Evolutionary conservation across 2,113 vertebrate genomes (phyloP).

Genomic region (Callopanchax toddi): DNA sequence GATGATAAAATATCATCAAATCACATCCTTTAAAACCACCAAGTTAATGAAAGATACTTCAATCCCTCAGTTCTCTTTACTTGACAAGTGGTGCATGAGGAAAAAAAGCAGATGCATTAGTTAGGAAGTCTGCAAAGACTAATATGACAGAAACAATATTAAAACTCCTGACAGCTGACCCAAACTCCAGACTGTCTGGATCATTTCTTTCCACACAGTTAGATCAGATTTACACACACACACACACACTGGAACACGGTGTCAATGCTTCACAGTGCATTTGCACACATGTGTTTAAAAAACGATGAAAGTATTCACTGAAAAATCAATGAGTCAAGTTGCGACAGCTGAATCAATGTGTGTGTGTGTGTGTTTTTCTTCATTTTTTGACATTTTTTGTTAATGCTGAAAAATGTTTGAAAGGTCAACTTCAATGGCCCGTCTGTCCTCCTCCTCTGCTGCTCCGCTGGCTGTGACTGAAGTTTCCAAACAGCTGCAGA

Average conservation of each 20-base stretch:
- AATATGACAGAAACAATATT: constrained; percentile 10
- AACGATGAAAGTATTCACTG: background rate
- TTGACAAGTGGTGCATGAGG: background rate
- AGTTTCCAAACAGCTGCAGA: constrained; percentile 65
- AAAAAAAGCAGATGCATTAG: constrained; percentile 18
- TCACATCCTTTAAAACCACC: constrained; percentile 26
- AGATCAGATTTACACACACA: constrained; percentile 10
- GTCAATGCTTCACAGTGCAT: background rate
- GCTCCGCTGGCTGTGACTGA: constrained; percentile 59
- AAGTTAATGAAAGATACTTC: constrained; percentile 32
- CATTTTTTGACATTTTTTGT: background rate
- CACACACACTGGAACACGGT: background rate
- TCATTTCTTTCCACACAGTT: constrained; percentile 8
- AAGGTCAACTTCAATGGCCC: constrained; percentile 36
- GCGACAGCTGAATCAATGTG: background rate
- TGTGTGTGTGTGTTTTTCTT: background rate
- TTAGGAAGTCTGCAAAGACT: constrained; percentile 17
- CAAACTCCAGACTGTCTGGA: constrained; percentile 19
- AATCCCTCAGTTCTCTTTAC: background rate
- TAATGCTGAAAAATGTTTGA: constrained; percentile 8
- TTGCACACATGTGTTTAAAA: background rate
- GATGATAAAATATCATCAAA: constrained; percentile 53
- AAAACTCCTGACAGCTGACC: constrained; percentile 10
- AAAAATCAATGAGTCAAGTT: background rate
- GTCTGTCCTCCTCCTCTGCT: constrained; percentile 20